These are phyloP conservation scores for Litoditis marina DNA, from an alignment of 2,888 invertebrate genomes.

Conservation along the genomic window DNA sequence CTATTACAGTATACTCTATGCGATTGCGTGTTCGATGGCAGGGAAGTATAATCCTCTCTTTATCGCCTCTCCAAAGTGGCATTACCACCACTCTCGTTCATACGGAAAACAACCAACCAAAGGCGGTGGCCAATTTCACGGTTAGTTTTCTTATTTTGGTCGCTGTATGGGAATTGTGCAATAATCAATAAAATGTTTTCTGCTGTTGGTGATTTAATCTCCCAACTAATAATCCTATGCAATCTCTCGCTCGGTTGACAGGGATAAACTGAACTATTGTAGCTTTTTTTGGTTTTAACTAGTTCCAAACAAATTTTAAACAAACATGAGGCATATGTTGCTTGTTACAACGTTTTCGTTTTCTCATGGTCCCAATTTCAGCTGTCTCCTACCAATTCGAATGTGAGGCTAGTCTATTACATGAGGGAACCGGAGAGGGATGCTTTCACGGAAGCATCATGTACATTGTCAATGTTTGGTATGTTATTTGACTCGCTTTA, in stretches of 20 bases:
- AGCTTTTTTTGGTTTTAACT: too few species aligned
- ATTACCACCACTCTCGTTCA: conserved; percentile 55
- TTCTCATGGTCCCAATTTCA: conserved; percentile 17
- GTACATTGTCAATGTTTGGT: conserved; percentile 33
- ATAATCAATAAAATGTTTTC: neutral
- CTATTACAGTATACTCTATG: conserved; percentile 47
- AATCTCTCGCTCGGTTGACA: neutral
- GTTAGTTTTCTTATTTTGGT: conserved; percentile 8
- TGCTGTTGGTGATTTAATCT: too few species aligned
- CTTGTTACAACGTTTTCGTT: neutral
- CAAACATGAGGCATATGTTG: too few species aligned
- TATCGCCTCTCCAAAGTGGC: conserved; percentile 34
- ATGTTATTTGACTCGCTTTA: neutral
- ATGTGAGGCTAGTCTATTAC: conserved; percentile 48
- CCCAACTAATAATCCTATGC: too few species aligned
- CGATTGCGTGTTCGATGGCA: conserved; percentile 51
- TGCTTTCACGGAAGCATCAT: conserved; percentile 36
- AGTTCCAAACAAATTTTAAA: too few species aligned
- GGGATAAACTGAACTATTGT: neutral
- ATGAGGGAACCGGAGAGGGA: conserved; percentile 44
- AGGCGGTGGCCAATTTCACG: conserved; percentile 53
- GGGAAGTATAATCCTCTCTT: conserved; percentile 45
- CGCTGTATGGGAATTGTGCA: neutral
- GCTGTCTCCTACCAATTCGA: conserved; percentile 52
- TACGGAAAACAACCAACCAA: conserved; percentile 56